Evolutionary conservation across 2,113 vertebrate species (phyloP).

Genomic region (Neotoma lepida): DNA sequence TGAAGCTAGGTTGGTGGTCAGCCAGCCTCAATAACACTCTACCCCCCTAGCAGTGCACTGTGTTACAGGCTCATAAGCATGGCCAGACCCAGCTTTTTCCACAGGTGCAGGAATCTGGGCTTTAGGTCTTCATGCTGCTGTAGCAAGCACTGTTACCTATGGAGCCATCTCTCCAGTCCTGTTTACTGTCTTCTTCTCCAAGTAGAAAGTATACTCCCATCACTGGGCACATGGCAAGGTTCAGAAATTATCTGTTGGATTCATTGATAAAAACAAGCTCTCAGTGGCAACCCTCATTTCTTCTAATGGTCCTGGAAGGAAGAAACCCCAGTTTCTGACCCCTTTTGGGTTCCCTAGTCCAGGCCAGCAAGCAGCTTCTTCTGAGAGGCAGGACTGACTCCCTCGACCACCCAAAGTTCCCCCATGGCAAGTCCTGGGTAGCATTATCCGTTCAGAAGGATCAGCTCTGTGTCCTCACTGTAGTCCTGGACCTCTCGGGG

Average conservation of each 20-base stretch:
- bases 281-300: neutral
- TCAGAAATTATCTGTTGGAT: constrained; percentile 17
- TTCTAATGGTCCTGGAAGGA: neutral
- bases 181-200: constrained; percentile 14
- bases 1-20: too few species aligned
- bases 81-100: neutral
- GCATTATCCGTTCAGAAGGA: neutral
- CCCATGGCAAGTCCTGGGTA: neutral
- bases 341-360: neutral
- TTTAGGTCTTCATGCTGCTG: neutral
- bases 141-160: too few species aligned
- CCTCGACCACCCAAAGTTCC: neutral
- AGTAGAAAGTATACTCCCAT: neutral
- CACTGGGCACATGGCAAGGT: neutral
- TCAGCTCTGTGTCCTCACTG: neutral
- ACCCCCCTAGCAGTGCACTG: neutral
- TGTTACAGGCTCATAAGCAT: neutral
- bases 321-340: neutral
- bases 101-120: neutral
- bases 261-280: constrained; percentile 16
- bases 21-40: neutral
- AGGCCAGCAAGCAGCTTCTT: neutral
- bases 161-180: neutral
- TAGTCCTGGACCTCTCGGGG: neutral
- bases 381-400: neutral